Percentiles rank a stretch among this genome's conserved stretches.
phyloP scores from a whole-genome alignment of 1,140 invertebrate genomes.

The Trachelipus rathkii region DNA sequence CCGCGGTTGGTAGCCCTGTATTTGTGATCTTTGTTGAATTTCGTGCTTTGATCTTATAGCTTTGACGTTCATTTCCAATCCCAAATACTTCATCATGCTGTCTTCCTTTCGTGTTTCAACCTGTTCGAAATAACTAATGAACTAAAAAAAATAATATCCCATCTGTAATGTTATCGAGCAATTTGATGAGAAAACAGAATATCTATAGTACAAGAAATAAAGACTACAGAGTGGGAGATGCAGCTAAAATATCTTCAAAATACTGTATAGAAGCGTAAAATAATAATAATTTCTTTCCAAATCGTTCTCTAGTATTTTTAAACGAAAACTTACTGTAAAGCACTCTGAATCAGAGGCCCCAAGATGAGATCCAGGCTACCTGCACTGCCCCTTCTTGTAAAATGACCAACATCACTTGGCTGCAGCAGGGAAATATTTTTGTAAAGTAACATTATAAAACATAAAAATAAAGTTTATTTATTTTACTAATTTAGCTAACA shows the following conservation, averaged over 20 bases:
- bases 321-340: constrained; percentile 46
- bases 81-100: not conserved
- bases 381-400: constrained; percentile 40
- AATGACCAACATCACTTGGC: constrained; percentile 33
- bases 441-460: too few relatives aligned
- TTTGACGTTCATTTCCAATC: not conserved
- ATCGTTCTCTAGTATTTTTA: not conserved
- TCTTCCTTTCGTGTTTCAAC: not conserved
- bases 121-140: not conserved
- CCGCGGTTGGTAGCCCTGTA: not conserved
- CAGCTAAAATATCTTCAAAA: too few relatives aligned
- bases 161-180: not conserved
- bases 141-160: not conserved
- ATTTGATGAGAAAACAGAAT: not conserved
- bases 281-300: too few relatives aligned
- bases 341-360: constrained; percentile 48
- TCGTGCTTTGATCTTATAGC: not conserved
- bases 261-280: too few relatives aligned
- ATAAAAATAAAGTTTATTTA: too few relatives aligned
- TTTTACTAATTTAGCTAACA: too few relatives aligned
- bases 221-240: too few relatives aligned
- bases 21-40: not conserved
- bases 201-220: too few relatives aligned
- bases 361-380: constrained; percentile 48
- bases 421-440: constrained; percentile 19